phyloP scores from a whole-genome alignment of 2,113 vertebrate genomes.

The Gavialis gangeticus region DNA sequence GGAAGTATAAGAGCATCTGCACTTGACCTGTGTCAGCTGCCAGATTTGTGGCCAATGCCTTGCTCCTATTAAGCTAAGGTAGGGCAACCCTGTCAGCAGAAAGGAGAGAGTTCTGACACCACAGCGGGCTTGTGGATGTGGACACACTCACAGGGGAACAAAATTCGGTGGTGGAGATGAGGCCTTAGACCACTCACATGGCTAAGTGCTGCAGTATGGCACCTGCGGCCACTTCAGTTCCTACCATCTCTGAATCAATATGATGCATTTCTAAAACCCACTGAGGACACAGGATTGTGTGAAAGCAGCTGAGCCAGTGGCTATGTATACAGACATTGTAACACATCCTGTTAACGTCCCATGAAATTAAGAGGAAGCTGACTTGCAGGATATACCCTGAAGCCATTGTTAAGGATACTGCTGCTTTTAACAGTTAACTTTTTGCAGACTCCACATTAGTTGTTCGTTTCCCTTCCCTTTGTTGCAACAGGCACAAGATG shows the following conservation, averaged over 20 bases:
- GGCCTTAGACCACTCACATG: background rate
- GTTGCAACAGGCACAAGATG: background rate
- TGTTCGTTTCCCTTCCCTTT: background rate
- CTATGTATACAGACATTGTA: background rate
- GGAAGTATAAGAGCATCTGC: background rate
- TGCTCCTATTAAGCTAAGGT: background rate
- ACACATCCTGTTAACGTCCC: background rate
- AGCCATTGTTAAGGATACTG: background rate
- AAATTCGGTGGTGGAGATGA: background rate
- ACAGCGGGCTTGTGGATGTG: too few species aligned
- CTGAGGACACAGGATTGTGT: background rate
- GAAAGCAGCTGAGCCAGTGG: background rate
- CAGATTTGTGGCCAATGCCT: background rate
- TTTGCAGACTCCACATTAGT: background rate
- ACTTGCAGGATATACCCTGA: background rate
- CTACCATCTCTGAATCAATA: background rate
- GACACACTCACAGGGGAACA: background rate
- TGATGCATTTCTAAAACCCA: background rate
- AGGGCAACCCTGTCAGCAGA: background rate
- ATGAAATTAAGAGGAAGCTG: background rate
- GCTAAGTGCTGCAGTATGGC: background rate
- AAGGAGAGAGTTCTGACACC: too few species aligned
- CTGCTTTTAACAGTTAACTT: background rate
- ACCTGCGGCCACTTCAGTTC: background rate
- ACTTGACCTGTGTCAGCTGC: background rate